A percentile compares a stretch with the other conserved stretches of the same genome.
phyloP scores from a whole-genome alignment of 1,140 invertebrate species.

The Drosophila sp. region DNA sequence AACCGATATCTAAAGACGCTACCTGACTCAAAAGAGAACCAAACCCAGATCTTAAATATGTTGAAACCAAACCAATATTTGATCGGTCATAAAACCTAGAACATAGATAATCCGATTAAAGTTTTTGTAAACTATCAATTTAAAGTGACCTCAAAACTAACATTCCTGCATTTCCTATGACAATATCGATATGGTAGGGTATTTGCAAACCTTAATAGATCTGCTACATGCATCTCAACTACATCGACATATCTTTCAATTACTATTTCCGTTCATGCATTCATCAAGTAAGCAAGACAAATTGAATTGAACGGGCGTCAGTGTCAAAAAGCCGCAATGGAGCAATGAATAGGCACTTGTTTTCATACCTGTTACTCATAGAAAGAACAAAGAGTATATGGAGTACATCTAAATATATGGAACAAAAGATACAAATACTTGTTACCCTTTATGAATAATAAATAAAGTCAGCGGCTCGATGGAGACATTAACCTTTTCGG shows the following conservation, averaged over 20 bases:
- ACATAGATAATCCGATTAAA: too few species aligned
- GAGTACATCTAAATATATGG: too few species aligned
- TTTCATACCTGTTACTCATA: conserved; percentile 21
- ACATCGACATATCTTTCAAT: conserved; percentile 60
- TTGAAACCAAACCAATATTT: too few species aligned
- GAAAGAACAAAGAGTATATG: neutral
- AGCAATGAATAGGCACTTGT: conserved; percentile 23
- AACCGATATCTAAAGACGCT: conserved; percentile 29
- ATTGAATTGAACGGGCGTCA: conserved; percentile 34
- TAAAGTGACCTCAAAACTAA: neutral
- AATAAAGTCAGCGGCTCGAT: too few species aligned
- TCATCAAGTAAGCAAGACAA: conserved; percentile 40
- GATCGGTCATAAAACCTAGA: too few species aligned
- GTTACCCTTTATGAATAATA: too few species aligned
- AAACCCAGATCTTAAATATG: neutral
- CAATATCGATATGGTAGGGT: conserved; percentile 20
- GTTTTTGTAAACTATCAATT: neutral
- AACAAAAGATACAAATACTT: too few species aligned
- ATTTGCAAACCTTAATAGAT: conserved; percentile 16
- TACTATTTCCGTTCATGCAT: conserved; percentile 65
- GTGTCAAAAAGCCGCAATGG: conserved; percentile 20
- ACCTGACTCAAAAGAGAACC: conserved; percentile 8
- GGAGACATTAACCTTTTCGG: too few species aligned
- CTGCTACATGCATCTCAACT: conserved; percentile 26
- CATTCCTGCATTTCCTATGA: neutral